Percentiles rank a stretch among this genome's conserved stretches.
phyloP scores from a whole-genome alignment of 2,113 vertebrate species.

The Oceanites oceanicus region DNA sequence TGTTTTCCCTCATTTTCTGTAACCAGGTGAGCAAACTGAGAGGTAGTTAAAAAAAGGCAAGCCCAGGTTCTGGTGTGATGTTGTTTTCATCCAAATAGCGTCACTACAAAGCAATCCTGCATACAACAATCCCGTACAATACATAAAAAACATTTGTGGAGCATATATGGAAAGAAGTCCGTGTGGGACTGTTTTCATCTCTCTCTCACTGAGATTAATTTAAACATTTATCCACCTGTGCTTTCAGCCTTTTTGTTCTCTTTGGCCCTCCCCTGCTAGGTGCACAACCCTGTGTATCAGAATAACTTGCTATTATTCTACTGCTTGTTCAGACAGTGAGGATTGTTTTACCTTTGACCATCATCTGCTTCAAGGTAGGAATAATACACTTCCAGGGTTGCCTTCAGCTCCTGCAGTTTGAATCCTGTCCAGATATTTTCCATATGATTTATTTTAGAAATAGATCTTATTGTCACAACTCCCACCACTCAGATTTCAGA shows the following conservation, averaged over 20 bases:
- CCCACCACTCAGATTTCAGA: neutral
- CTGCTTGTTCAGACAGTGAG: neutral
- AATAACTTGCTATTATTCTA: neutral
- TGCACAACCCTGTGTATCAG: neutral
- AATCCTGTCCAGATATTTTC: neutral
- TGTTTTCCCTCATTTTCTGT: neutral
- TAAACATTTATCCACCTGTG: neutral
- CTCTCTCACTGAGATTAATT: neutral
- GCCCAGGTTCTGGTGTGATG: neutral
- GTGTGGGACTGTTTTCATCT: neutral
- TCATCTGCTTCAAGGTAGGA: neutral
- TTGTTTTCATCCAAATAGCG: neutral
- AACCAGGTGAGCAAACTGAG: fast-evolving
- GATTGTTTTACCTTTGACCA: neutral
- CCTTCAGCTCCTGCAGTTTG: neutral
- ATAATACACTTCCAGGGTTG: neutral
- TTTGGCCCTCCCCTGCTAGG: neutral
- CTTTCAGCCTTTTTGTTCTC: neutral
- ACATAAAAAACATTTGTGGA: fast-evolving
- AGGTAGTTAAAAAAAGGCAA: fast-evolving
- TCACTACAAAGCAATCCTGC: neutral
- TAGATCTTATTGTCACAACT: neutral
- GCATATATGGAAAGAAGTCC: neutral
- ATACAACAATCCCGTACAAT: fast-evolving
- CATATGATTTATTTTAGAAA: neutral